phyloP scores from a whole-genome alignment of 2,113 vertebrate species.

The Corydoras maculifer region DNA sequence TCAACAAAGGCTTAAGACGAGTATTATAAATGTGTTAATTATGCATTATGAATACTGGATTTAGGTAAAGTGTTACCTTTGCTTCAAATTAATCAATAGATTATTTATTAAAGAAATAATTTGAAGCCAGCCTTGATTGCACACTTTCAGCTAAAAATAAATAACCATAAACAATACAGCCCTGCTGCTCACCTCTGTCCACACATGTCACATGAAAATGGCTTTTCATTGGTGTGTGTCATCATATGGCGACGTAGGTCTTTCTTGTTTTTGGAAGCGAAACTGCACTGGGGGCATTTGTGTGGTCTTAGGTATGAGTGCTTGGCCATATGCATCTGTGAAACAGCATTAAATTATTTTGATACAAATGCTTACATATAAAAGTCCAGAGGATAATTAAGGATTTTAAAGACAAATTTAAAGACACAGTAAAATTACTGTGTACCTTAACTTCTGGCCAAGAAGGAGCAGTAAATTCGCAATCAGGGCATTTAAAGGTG shows the following conservation, averaged over 20 bases:
- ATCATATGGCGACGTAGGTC: slow-evolving; percentile 89
- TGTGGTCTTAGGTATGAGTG: slow-evolving; percentile 89
- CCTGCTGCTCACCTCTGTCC: slow-evolving; percentile 80
- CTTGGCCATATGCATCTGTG: slow-evolving; percentile 81
- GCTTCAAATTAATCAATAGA: too few relatives aligned
- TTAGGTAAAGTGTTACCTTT: too few relatives aligned
- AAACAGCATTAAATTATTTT: neutral
- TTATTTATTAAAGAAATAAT: too few relatives aligned
- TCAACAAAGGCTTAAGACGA: too few relatives aligned
- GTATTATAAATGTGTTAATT: too few relatives aligned
- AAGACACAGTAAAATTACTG: neutral
- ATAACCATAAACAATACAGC: too few relatives aligned
- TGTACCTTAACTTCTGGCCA: slow-evolving; percentile 80
- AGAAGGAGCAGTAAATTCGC: slow-evolving; percentile 77
- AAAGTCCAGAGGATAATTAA: too few relatives aligned
- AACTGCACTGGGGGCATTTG: slow-evolving; percentile 91
- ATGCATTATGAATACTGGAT: too few relatives aligned
- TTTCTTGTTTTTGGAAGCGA: slow-evolving; percentile 98
- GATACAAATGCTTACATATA: too few relatives aligned
- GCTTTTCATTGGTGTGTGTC: slow-evolving; percentile 98
- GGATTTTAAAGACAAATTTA: too few relatives aligned
- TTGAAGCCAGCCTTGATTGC: too few relatives aligned
- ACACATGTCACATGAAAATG: slow-evolving; percentile 87
- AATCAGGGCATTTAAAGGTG: slow-evolving; percentile 93
- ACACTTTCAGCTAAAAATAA: too few relatives aligned